These are phyloP conservation scores for Cervus canadensis DNA, from an alignment of 2,113 vertebrate species.

Conservation along the genomic window DNA sequence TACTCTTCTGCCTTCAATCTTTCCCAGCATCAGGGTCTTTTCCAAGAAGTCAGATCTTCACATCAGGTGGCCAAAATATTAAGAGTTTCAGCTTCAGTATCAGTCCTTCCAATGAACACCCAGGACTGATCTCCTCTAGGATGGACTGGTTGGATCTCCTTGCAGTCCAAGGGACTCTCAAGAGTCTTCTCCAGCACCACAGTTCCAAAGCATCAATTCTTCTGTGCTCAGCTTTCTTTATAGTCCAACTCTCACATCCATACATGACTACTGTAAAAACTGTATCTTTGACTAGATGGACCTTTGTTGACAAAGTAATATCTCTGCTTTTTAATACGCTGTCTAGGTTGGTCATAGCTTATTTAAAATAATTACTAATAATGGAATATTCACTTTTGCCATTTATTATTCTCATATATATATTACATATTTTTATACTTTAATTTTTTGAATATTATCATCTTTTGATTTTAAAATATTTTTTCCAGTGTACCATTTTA, in stretches of 20 bases:
- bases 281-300: accelerated
- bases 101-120: not conserved
- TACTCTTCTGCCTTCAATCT: not conserved
- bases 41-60: not conserved
- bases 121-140: not conserved
- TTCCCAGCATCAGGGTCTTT: not conserved
- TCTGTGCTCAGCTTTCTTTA: not conserved
- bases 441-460: not conserved
- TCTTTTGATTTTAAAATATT: not conserved
- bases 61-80: not conserved
- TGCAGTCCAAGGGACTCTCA: not conserved
- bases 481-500: not conserved
- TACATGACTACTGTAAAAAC: not conserved
- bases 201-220: not conserved
- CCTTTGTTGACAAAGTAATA: not conserved
- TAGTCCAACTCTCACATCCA: not conserved
- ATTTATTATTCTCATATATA: not conserved
- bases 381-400: not conserved
- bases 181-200: not conserved
- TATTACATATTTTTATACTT: not conserved
- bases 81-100: not conserved
- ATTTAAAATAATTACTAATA: not conserved
- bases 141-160: not conserved
- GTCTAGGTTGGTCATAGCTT: not conserved
- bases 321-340: not conserved